phyloP scores from a whole-genome alignment of 2,113 vertebrate species.

The Psittacula cyanocephala region DNA sequence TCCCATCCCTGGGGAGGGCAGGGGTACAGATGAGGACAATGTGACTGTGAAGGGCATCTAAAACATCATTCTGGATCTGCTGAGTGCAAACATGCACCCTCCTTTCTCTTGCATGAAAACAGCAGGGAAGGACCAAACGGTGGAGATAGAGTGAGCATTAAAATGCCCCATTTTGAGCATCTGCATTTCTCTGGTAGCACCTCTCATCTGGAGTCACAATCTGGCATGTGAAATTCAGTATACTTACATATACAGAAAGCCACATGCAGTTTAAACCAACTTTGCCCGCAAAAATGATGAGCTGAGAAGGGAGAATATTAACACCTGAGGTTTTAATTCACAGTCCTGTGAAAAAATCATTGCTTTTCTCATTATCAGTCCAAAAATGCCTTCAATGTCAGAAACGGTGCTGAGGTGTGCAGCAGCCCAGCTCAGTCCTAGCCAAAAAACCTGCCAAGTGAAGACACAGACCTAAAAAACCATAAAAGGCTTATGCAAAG shows the following conservation, averaged over 20 bases:
- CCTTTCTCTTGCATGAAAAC: neutral
- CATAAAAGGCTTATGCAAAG: neutral
- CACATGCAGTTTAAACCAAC: neutral
- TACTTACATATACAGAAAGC: neutral
- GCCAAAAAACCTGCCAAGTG: neutral
- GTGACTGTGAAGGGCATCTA: neutral
- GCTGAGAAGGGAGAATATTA: neutral
- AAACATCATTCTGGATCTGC: neutral
- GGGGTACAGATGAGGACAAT: neutral
- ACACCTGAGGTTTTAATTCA: neutral
- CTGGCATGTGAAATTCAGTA: neutral
- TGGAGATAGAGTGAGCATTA: accelerated
- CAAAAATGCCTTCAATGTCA: neutral
- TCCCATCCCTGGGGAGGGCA: neutral
- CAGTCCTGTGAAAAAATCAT: neutral
- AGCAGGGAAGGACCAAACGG: neutral
- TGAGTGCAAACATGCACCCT: neutral
- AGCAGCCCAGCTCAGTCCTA: neutral
- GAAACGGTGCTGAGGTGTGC: neutral
- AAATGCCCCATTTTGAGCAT: neutral
- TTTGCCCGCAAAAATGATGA: neutral
- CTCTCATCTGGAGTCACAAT: neutral
- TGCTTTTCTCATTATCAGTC: neutral
- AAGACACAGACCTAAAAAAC: neutral
- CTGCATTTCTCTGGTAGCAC: neutral